A percentile compares a stretch with the other conserved stretches of the same genome.
Conservation (phyloP, 2,113 vertebrate species). For the Ailuropoda melanoleuca region DNA sequence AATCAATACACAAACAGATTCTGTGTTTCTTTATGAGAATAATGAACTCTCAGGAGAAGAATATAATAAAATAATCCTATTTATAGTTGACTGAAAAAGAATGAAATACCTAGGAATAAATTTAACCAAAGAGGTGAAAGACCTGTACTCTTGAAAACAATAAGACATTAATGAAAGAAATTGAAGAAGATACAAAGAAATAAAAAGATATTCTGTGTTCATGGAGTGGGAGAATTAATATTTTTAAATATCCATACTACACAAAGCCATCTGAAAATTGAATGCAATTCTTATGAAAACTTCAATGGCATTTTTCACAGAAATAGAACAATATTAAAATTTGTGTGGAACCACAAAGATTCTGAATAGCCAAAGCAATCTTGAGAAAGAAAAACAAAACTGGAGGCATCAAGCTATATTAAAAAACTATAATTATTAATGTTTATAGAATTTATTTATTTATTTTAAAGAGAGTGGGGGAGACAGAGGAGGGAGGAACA, state of each 20-base stretch:
- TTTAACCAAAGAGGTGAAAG: background rate
- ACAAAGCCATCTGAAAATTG: background rate
- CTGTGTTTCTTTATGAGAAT: background rate
- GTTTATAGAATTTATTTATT: background rate
- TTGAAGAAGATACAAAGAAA: background rate
- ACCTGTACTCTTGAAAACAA: background rate
- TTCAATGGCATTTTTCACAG: background rate
- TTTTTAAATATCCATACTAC: background rate
- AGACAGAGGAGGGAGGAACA: background rate
- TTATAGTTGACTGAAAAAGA: background rate
- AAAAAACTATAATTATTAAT: background rate
- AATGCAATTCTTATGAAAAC: background rate
- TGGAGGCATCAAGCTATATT: background rate
- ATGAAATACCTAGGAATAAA: background rate
- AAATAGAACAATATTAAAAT: background rate
- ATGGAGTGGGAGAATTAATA: background rate
- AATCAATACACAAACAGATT: background rate
- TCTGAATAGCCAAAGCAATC: background rate
- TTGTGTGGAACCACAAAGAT: background rate
- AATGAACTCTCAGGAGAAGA: background rate
- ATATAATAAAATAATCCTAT: background rate
- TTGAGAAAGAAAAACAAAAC: background rate
- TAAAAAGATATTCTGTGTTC: background rate
- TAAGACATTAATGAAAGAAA: background rate
- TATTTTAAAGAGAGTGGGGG: background rate